Evolutionary conservation across 1,140 invertebrate genomes (phyloP).

Genomic region (Drosophila funebris): DNA sequence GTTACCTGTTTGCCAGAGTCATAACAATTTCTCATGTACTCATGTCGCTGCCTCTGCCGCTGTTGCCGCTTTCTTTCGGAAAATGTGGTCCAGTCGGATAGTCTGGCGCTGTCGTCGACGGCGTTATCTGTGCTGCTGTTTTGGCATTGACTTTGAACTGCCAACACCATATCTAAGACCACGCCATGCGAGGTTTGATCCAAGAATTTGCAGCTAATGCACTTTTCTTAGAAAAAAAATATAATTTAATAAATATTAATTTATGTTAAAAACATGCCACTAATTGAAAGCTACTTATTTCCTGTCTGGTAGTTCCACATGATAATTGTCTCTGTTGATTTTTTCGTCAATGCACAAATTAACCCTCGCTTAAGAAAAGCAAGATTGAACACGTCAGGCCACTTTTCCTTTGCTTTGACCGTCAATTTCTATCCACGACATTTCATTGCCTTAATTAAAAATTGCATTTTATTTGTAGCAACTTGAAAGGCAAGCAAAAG

Average conservation of each 20-base stretch:
- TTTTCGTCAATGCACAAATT: background rate
- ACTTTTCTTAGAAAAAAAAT: too few species aligned
- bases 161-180: conserved; percentile 13
- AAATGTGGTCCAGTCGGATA: conserved; percentile 77
- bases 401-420: conserved; percentile 64
- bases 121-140: conserved; percentile 23
- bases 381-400: conserved; percentile 63
- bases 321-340: background rate
- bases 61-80: conserved; percentile 71
- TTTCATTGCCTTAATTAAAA: conserved; percentile 81
- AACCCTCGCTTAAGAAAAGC: conserved; percentile 58
- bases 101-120: conserved; percentile 31
- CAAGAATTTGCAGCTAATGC: background rate
- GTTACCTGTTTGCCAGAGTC: conserved; percentile 20
- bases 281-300: too few species aligned
- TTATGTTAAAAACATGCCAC: too few species aligned
- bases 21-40: conserved; percentile 37
- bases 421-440: conserved; percentile 67
- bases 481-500: conserved; percentile 54
- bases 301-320: too few species aligned
- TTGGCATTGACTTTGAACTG: conserved; percentile 72
- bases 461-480: conserved; percentile 73
- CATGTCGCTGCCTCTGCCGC: background rate
- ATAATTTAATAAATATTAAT: too few species aligned
- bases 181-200: conserved; percentile 12